A percentile compares a stretch with the other conserved stretches of the same genome.
phyloP scores from a whole-genome alignment of 2,797 vertebrate genomes.

The Pseudochaenichthys georgianus region DNA sequence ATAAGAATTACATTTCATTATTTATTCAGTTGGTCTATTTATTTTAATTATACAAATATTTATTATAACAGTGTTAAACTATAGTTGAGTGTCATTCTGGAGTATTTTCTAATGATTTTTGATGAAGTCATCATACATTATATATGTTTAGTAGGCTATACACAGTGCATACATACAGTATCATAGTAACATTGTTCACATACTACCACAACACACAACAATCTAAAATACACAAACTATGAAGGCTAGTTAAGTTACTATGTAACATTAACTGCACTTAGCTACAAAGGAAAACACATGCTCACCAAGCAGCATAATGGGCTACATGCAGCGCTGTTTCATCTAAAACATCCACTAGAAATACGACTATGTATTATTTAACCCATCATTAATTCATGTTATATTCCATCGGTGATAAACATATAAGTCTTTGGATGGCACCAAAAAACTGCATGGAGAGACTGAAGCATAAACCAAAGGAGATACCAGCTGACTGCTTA shows the following conservation, averaged over 20 bases:
- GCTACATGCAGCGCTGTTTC: conserved; percentile 25
- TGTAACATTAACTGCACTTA: conserved; percentile 45
- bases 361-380: conserved; percentile 73
- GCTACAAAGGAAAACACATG: conserved; percentile 36
- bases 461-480: conserved; percentile 45
- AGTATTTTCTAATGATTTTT: background rate
- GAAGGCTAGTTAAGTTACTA: conserved; percentile 12
- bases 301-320: conserved; percentile 41
- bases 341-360: conserved; percentile 54
- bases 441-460: conserved; percentile 34
- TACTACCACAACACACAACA: conserved; percentile 1
- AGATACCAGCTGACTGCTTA: conserved; percentile 46
- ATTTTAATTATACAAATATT: no score
- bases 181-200: background rate
- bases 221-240: conserved; percentile 11
- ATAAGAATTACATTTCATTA: no score
- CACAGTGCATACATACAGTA: background rate
- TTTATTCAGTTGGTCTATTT: no score
- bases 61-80: no score
- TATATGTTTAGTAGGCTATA: background rate
- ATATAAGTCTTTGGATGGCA: conserved; percentile 58
- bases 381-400: conserved; percentile 73
- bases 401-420: conserved; percentile 62
- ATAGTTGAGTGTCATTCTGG: background rate
- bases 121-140: conserved; percentile 3